Conservation (phyloP, 2,888 invertebrate genomes). For the Smittia aterrima region DNA sequence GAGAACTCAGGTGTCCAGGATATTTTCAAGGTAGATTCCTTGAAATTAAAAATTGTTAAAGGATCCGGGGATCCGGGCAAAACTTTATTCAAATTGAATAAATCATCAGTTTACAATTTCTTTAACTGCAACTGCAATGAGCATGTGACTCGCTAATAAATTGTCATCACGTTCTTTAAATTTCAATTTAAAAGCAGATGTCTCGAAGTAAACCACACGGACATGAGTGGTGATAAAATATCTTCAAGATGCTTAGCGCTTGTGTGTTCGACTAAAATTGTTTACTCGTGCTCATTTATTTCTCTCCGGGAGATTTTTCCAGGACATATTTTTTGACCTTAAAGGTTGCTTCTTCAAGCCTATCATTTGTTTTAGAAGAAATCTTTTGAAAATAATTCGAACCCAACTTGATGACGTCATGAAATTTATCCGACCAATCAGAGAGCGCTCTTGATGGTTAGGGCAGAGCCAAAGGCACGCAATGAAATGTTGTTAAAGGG, state of each 20-base stretch:
- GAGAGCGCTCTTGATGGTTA: not conserved
- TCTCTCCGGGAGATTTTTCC: too few relatives aligned
- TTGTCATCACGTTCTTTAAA: not conserved
- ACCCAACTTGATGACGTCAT: not conserved
- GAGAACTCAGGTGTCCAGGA: slow-evolving; percentile 38
- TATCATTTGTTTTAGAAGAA: too few relatives aligned
- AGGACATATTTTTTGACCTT: too few relatives aligned
- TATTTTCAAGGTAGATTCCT: not conserved
- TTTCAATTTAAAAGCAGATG: not conserved
- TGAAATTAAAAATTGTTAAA: not conserved
- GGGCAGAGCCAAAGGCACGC: not conserved
- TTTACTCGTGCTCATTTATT: too few relatives aligned
- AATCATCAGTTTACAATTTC: too few relatives aligned
- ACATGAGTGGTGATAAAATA: not conserved
- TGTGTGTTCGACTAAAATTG: too few relatives aligned
- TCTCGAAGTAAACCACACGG: not conserved
- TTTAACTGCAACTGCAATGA: too few relatives aligned
- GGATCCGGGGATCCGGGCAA: not conserved
- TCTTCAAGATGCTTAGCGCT: not conserved
- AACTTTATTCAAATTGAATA: too few relatives aligned
- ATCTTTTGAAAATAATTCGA: too few relatives aligned
- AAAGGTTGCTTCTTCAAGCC: too few relatives aligned
- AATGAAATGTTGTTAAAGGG: slow-evolving; percentile 1
- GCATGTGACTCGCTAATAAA: too few relatives aligned
- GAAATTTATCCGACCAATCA: slow-evolving; percentile 26